Evolutionary conservation across 37 sponge, comb jelly and placozoan genomes (phyloP).

Genomic region (Beroe ovata): DNA sequence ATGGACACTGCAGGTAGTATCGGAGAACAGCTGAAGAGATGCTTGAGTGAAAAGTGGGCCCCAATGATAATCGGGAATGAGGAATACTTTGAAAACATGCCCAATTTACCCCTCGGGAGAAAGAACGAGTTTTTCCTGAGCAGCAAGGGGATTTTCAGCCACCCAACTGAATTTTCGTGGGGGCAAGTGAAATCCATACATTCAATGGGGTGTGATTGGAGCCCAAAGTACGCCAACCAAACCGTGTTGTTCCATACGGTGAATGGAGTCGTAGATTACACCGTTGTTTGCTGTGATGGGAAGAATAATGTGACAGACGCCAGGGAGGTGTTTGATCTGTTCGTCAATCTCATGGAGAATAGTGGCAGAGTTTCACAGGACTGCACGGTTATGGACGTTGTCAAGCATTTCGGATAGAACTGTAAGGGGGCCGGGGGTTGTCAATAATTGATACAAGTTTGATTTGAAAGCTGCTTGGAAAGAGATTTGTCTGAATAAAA

Average conservation of each 20-base stretch:
- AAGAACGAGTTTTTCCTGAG: background rate
- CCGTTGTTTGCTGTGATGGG: slow-evolving; percentile 16
- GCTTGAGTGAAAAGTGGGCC: background rate
- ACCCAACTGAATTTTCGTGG: slow-evolving; percentile 1
- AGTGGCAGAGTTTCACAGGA: background rate
- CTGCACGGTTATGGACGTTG: background rate
- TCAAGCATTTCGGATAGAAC: background rate
- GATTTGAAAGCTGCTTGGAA: too few relatives aligned
- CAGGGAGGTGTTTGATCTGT: slow-evolving; percentile 8
- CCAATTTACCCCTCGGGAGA: background rate
- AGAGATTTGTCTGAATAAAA: too few relatives aligned
- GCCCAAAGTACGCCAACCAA: background rate
- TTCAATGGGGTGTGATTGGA: background rate
- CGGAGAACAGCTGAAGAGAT: background rate
- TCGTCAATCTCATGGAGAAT: slow-evolving; percentile 10
- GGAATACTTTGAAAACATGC: background rate
- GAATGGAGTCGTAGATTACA: slow-evolving; percentile 7
- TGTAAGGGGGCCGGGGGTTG: too few relatives aligned
- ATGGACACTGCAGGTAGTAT: background rate
- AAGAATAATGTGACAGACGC: background rate
- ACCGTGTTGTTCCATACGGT: background rate
- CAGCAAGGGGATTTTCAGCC: background rate
- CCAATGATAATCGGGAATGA: background rate
- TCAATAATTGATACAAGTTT: too few relatives aligned
- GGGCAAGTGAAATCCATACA: background rate